A percentile compares a stretch with the other conserved stretches of the same genome.
Conservation (phyloP, 2,797 vertebrate species). For the Delichon dasypus region DNA sequence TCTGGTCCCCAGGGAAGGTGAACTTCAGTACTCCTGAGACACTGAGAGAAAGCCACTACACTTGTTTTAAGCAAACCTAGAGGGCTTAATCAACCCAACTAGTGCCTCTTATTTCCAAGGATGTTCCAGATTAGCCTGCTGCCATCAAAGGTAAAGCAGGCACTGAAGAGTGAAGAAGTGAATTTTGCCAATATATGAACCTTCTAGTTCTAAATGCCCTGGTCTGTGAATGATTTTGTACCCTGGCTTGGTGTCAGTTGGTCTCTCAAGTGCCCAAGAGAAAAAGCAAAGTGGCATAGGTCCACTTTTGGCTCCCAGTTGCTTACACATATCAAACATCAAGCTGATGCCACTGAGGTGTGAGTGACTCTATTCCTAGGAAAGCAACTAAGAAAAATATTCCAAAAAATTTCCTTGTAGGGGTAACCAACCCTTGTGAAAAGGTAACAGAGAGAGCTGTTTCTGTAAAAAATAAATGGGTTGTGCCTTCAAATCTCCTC, state of each 20-base stretch:
- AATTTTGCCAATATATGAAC: background rate
- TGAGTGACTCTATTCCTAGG: background rate
- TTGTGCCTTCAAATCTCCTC: background rate
- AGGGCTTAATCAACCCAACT: background rate
- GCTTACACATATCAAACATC: background rate
- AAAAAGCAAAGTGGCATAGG: background rate
- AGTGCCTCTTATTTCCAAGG: background rate
- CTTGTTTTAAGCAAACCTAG: background rate
- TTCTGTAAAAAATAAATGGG: background rate
- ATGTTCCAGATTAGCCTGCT: background rate
- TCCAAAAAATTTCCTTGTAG: background rate
- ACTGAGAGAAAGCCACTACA: background rate
- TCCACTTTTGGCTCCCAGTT: background rate
- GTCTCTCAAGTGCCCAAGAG: background rate
- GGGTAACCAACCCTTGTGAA: background rate
- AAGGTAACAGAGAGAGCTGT: slow-evolving; percentile 7
- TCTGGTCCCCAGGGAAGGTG: background rate
- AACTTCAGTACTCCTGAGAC: background rate
- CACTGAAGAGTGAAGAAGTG: background rate
- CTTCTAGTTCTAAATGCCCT: background rate
- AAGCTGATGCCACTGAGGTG: background rate
- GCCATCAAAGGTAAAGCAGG: background rate
- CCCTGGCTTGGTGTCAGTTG: background rate
- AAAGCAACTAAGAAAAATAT: background rate
- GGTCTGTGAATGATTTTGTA: background rate